phyloP scores from a whole-genome alignment of 2,888 invertebrate species.

The Ypsolopha sequella region DNA sequence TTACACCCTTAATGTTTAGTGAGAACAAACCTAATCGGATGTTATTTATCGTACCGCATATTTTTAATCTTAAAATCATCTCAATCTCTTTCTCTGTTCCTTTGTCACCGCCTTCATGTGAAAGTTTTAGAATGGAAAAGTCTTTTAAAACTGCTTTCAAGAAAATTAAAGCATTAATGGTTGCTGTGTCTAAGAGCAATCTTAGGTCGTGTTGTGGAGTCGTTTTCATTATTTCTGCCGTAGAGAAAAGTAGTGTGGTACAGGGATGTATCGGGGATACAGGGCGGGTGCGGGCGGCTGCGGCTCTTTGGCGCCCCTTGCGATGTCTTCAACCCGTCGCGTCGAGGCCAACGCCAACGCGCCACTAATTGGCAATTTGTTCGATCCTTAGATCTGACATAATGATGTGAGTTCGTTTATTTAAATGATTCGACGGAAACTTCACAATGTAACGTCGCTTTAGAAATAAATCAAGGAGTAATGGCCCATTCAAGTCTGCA shows the following conservation, averaged over 20 bases:
- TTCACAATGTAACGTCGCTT: slow-evolving; percentile 26
- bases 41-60: no score
- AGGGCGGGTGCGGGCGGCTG: no score
- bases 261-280: no score
- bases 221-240: background rate
- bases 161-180: slow-evolving; percentile 68
- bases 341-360: slow-evolving; percentile 32
- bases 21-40: no score
- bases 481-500: slow-evolving; percentile 27
- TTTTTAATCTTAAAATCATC: slow-evolving; percentile 11
- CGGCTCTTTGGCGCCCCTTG: slow-evolving; percentile 7
- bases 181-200: slow-evolving; percentile 32
- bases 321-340: slow-evolving; percentile 22
- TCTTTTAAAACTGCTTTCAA: slow-evolving; percentile 66
- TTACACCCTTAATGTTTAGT: no score
- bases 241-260: slow-evolving; percentile 4
- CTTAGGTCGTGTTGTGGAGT: slow-evolving; percentile 15
- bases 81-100: slow-evolving; percentile 38
- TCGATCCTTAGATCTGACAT: slow-evolving; percentile 68
- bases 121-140: slow-evolving; percentile 65
- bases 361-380: slow-evolving; percentile 69
- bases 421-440: slow-evolving; percentile 67
- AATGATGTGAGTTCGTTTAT: slow-evolving; percentile 69
- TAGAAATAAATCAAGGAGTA: slow-evolving; percentile 35
- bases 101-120: slow-evolving; percentile 55